Evolutionary conservation across 1,140 invertebrate genomes (phyloP), one percentile per base, ranked within the genome.

Genomic region (Argopecten irradians): DNA sequence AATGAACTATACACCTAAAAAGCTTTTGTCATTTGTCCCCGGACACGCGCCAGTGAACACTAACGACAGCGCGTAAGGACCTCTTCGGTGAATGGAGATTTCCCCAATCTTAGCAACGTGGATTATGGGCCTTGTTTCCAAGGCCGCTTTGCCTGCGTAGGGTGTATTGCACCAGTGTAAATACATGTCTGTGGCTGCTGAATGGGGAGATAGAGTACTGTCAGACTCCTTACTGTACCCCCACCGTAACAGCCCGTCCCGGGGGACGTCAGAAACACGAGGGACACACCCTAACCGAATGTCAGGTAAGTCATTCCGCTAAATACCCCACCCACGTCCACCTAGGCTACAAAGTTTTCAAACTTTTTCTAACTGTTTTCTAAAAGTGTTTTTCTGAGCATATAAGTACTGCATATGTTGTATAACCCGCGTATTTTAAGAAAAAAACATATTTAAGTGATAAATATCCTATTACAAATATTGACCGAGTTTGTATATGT

Each of bases 111-210:
- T 71, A 71, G 55, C 55, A 71, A 71, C 55, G 55, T 71, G 55
- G 55, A 71, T 71, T 71, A 71, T 71, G 55, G 55, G 55, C 55
- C 55, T 71, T 71, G 55, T 71, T 71, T 71, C 55, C 55, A 71
- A 71, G 55, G 55, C 55, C 55, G 55, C 55, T 71, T 5, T 71
- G 28, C 55, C 55, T 71, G 55, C 22, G 8, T 5, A 71, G 22
- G 55, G 55, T 28, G 55, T 71, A 71, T 71, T 71, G n/a, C 55
- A 71, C 55, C 14, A 28, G 5, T 71, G 28, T 71, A 71, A 71
- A 71, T 71, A 71, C 55, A 71, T n/a, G 55, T n/a, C n/a, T 28
- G 43, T 46, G 55, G 55, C 16, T 28, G 55, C 8, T 71, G 8
- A 71, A 71, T 71, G n/a, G n/a, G 55, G 55, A 71, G 8, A 71